Base-by-base conservation (phyloP, 2,888 invertebrate genomes). In the Chorisops tibialis region DNA sequence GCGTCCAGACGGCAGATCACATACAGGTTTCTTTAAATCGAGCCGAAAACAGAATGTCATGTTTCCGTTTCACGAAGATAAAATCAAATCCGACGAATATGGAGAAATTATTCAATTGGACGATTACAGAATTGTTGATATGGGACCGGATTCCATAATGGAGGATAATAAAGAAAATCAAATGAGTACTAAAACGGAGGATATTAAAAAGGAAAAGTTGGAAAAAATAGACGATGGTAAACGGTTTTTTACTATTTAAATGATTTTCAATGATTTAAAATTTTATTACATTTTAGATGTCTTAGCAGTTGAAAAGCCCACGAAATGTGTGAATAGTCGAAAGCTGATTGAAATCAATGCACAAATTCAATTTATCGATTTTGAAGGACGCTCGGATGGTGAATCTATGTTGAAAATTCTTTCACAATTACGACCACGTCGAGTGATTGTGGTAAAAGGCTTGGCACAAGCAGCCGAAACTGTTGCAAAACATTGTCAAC, bases 21-120 rank as follows among this genome's bases (percentile, higher is more conserved):
- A 85, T 69, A 84, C 82, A 68, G 91, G 93, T 59, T 93, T 93
- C 73, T 93, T 93, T 74, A 93, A 93, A 75, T 89, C 87, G 2
- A 89, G 87, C 59, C 92, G 95, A 79, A 91, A 95, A 61, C 91
- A 94, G 70, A 92, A 95, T 77, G 96, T 96, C 0, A 97, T 98
- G 93, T 99, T 92, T 79, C 98, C 97, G 1, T 91, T 88, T 74
- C 86, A 88, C 48, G 97, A 98, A 75, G 96, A 96, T 64, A 88
- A 94, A 73, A 83, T 95, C 24, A 87, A 93, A 74, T 85, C 86
- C 72, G 98, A 98, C 71, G 98, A 98, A 75, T 99, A 98, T 73
- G 98, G 99, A 0, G 98, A 98, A 79, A 86, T 95, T 43, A 91
- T 99, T 60, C 86, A 91, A 79, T 86, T 92, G 1, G 96, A 96